These are phyloP conservation scores for Steinernema scapterisci DNA, from an alignment of 2,888 invertebrate species.

Conservation along the genomic window DNA sequence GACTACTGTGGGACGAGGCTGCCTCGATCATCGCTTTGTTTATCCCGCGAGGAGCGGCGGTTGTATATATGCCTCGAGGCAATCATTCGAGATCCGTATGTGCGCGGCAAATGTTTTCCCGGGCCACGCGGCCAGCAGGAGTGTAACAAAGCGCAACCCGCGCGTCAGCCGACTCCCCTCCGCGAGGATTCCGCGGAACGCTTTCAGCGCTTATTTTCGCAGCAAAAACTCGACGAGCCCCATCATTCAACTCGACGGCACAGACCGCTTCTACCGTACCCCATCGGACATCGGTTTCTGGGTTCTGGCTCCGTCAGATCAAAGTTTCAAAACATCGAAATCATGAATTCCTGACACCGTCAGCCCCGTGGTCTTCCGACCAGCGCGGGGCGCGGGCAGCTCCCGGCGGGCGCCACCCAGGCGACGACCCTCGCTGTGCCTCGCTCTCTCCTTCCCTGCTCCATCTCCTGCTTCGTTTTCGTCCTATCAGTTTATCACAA, in stretches of 20 bases:
- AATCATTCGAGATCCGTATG: not conserved
- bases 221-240: no score
- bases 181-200: no score
- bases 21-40: slow-evolving; percentile 26
- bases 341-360: no score
- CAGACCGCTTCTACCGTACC: no score
- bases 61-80: slow-evolving; percentile 29
- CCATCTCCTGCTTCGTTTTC: not conserved
- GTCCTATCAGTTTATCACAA: slow-evolving; percentile 27
- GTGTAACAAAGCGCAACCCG: slow-evolving; percentile 30
- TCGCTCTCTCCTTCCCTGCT: not conserved
- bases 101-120: slow-evolving; percentile 29
- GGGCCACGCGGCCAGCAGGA: slow-evolving; percentile 19
- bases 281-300: no score
- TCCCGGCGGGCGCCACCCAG: not conserved
- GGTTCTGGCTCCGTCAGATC: no score
- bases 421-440: slow-evolving; percentile 28
- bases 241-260: no score
- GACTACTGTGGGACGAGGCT: not conserved
- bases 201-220: no score
- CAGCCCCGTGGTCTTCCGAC: no score
- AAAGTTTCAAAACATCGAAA: no score
- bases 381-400: slow-evolving; percentile 9
- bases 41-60: slow-evolving; percentile 19
- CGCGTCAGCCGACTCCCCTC: not conserved